These are phyloP conservation scores for Chelon auratus DNA, from an alignment of 2,797 vertebrate species.

Conservation along the genomic window DNA sequence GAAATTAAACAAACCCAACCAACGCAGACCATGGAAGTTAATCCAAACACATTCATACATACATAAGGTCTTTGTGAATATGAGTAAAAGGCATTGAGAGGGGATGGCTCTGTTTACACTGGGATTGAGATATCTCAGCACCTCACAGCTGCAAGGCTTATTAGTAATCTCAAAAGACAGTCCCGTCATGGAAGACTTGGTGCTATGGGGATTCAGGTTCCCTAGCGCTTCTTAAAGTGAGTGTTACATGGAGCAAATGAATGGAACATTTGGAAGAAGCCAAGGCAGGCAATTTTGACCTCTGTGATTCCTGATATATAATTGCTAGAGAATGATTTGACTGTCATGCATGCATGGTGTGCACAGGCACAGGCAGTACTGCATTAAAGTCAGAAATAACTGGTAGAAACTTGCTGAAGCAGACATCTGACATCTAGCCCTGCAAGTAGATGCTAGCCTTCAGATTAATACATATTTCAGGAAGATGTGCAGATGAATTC, in stretches of 20 bases:
- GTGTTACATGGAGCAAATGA: constrained; percentile 20
- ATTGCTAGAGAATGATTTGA: background rate
- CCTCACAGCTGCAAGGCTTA: constrained; percentile 64
- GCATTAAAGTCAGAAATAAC: no score
- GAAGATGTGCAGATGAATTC: background rate
- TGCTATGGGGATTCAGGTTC: constrained; percentile 31
- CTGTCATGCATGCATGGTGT: background rate
- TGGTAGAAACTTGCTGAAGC: no score
- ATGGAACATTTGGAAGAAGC: constrained; percentile 39
- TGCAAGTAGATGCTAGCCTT: background rate
- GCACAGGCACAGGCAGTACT: background rate
- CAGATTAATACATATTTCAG: no score
- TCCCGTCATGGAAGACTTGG: constrained; percentile 22
- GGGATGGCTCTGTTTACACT: constrained; percentile 39
- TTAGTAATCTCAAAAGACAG: constrained; percentile 57
- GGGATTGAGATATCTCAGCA: constrained; percentile 60
- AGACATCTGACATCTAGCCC: no score
- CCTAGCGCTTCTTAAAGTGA: constrained; percentile 35
- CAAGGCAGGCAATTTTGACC: constrained; percentile 15
- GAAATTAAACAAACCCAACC: constrained; percentile 31
- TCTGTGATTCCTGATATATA: background rate
- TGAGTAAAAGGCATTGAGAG: constrained; percentile 38
- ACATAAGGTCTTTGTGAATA: constrained; percentile 35
- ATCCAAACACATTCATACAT: constrained; percentile 12
- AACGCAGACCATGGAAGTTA: background rate